A percentile compares a stretch with the other conserved stretches of the same genome.
Evolutionary conservation across 2,797 vertebrate species (phyloP).

Genomic region (Coracias cyanogaster): DNA sequence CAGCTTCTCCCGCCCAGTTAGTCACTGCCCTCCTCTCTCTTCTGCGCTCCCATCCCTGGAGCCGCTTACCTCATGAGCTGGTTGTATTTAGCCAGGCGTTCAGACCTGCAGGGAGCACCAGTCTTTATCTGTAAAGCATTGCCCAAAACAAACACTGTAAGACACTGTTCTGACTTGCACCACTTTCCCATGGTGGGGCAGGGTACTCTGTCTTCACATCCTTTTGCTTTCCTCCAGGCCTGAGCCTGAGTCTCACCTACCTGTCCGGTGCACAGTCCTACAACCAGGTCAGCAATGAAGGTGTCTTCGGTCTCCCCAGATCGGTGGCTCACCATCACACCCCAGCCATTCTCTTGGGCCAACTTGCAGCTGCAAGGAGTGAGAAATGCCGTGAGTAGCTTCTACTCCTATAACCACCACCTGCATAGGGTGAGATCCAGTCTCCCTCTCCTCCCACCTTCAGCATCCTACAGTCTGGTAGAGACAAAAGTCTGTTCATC

Average conservation of each 20-base stretch:
- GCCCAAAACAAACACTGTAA: conserved; percentile 20
- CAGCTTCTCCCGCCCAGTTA: not conserved
- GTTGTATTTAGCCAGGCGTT: conserved; percentile 94
- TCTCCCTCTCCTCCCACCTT: not conserved
- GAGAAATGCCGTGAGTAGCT: not conserved
- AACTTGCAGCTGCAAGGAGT: conserved; percentile 86
- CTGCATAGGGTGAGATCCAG: not conserved
- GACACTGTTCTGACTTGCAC: not conserved
- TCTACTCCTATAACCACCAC: not conserved
- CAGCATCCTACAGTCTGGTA: not conserved
- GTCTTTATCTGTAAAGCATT: conserved; percentile 89
- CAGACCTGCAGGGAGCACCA: conserved; percentile 93
- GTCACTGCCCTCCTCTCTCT: not conserved
- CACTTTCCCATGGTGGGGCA: not conserved
- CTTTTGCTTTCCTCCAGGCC: not conserved
- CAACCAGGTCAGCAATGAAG: conserved; percentile 94
- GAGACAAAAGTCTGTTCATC: not conserved
- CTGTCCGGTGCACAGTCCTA: conserved; percentile 94
- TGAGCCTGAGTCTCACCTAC: conserved; percentile 72
- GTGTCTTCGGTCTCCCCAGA: conserved; percentile 95
- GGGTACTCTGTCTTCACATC: not conserved
- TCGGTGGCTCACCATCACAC: conserved; percentile 95
- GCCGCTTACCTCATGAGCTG: conserved; percentile 92
- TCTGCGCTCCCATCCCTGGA: not conserved
- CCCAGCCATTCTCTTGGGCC: conserved; percentile 95